Percentiles rank a stretch among this genome's conserved stretches.
phyloP scores from a whole-genome alignment of 1,140 invertebrate species.

The Littorina saxatilis region DNA sequence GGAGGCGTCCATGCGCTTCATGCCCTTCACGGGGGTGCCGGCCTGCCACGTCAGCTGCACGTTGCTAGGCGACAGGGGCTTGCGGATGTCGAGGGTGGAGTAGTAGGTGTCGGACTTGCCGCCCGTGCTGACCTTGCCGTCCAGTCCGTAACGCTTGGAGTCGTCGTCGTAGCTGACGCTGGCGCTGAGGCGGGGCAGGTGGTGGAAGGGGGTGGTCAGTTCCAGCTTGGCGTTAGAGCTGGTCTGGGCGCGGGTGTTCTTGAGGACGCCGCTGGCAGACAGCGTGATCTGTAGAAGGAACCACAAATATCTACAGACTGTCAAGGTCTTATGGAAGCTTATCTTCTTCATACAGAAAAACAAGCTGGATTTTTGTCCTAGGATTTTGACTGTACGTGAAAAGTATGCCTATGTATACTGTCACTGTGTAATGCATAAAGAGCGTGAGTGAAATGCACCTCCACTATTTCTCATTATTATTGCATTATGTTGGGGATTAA shows the following conservation, averaged over 20 bases:
- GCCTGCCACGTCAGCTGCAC: constrained; percentile 19
- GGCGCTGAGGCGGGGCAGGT: constrained; percentile 40
- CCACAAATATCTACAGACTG: too few relatives aligned
- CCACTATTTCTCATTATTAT: too few relatives aligned
- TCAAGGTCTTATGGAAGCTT: too few relatives aligned
- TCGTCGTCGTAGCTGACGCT: constrained; percentile 30
- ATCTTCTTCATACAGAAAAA: too few relatives aligned
- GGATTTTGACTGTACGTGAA: too few relatives aligned
- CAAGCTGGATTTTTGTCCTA: too few relatives aligned
- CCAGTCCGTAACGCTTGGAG: constrained; percentile 15
- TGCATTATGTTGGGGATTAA: too few relatives aligned
- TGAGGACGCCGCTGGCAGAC: constrained; percentile 6
- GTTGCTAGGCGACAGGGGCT: constrained; percentile 36
- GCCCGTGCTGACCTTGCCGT: constrained; percentile 23
- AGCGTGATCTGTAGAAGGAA: constrained; percentile 43
- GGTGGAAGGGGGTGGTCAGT: constrained; percentile 64
- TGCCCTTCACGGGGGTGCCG: constrained; percentile 20
- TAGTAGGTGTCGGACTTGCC: constrained; percentile 28
- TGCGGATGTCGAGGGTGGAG: constrained; percentile 30
- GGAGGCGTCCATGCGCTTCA: constrained; percentile 3
- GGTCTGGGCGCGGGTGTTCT: background rate
- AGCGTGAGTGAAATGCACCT: too few relatives aligned
- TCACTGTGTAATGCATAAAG: too few relatives aligned
- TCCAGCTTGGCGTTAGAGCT: constrained; percentile 46
- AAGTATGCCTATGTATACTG: too few relatives aligned